Evolutionary conservation across 2,113 vertebrate genomes (phyloP), one percentile per base, ranked within the genome.

Genomic region (Marmota flaviventris): DNA sequence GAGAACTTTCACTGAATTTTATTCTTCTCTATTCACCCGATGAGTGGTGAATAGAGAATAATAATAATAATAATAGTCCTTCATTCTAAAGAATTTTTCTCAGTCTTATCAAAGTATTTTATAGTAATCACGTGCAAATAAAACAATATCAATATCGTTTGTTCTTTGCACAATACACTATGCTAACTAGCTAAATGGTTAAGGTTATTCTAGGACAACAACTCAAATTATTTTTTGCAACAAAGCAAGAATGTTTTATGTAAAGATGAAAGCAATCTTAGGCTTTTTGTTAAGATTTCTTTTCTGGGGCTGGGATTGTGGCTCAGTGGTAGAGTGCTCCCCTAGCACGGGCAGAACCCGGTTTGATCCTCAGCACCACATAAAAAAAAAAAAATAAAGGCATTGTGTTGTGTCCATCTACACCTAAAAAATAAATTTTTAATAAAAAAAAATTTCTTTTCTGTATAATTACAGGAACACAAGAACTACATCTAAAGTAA

Each of bases 191-290:
- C 25, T 25, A 1, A 72, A 95, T 13, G 65, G 61, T 61, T 17
- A 93, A 63, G 51, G 93, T 85, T 24, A 67, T 53, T 89, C 51
- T 29, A 82, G 42, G 48, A 97, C 51, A 93, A 89, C 9, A 89
- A 93, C 3, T 42, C 51, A 42, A 82, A 48, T n/a, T 87, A 29
- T 73, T 94, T 61, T 94, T 63, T 63, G 32, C 61, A 39, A 70
- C 34, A 42, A 82, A 37, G 2, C 11, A 75, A 94, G 29, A 58
- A 29, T 56, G 22, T 92, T 95, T 86, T 48, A 32, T 91, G 34
- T 67, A 56, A 94, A 73, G 14, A 20, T 85, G 3, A 93, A 76
- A 77, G 76, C 5, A 85, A 82, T 73, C 45, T 45, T 45, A 45
- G 45, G 45, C 45, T 45, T 45, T 45, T 45, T 45, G 45, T 42